A percentile compares a stretch with the other conserved stretches of the same genome.
These are phyloP conservation scores for Chlorops oryzae DNA, from an alignment of 1,140 invertebrate species.

Conservation along the genomic window DNA sequence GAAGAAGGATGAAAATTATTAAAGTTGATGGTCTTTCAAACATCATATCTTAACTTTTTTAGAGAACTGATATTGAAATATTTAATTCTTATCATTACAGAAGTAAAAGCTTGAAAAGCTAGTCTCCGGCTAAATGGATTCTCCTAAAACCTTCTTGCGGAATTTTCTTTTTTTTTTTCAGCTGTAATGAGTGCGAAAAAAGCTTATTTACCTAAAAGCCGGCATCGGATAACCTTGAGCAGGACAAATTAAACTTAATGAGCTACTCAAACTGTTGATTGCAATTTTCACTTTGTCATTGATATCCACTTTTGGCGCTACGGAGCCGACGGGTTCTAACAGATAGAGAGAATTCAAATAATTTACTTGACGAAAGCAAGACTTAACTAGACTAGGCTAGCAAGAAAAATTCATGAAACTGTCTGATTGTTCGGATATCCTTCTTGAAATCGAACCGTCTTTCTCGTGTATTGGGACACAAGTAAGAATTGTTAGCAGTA, in stretches of 20 bases:
- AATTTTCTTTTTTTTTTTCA: conserved; percentile 33
- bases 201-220: conserved; percentile 55
- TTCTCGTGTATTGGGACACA: too few relatives aligned
- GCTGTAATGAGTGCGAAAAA: conserved; percentile 60
- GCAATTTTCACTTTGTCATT: conserved; percentile 37
- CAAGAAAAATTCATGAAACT: too few relatives aligned
- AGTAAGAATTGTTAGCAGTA: too few relatives aligned
- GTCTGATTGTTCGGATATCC: too few relatives aligned
- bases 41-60: too few relatives aligned
- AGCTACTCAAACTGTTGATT: conserved; percentile 34
- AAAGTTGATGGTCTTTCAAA: too few relatives aligned
- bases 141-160: conserved; percentile 31
- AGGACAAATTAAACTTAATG: conserved; percentile 58
- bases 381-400: too few relatives aligned
- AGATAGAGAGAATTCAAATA: conserved; percentile 17
- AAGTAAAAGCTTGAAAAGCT: conserved; percentile 51
- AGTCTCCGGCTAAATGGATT: conserved; percentile 43
- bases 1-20: not conserved
- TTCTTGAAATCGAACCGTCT: too few relatives aligned
- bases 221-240: conserved; percentile 59
- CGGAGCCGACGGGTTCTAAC: conserved; percentile 63
- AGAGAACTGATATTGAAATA: conserved; percentile 55
- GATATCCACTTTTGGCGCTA: conserved; percentile 57
- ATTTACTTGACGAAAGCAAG: conserved; percentile 20
- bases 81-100: conserved; percentile 60